phyloP scores from a whole-genome alignment of 2,888 invertebrate species.

The Aporophyla lueneburgensis region DNA sequence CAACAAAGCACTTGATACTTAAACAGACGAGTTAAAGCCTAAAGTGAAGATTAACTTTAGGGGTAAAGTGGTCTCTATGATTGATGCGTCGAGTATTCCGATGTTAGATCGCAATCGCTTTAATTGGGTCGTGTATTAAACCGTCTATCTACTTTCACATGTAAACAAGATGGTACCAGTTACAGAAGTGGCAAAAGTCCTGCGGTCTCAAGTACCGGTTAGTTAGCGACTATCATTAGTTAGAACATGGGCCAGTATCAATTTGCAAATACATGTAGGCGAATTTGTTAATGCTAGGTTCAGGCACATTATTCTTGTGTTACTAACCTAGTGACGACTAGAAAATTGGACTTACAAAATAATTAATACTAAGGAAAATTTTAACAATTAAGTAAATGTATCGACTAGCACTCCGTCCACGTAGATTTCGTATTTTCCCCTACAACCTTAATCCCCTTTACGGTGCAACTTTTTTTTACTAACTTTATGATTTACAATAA shows the following conservation, averaged over 20 bases:
- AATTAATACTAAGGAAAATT: background rate
- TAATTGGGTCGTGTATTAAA: conserved; percentile 58
- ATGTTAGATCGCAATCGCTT: conserved; percentile 59
- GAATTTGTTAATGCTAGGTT: conserved; percentile 46
- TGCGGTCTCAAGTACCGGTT: conserved; percentile 58
- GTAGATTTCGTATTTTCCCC: too few relatives aligned
- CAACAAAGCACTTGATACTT: conserved; percentile 25
- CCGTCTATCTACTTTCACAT: conserved; percentile 62
- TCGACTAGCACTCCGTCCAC: too few relatives aligned
- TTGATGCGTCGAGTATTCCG: conserved; percentile 52
- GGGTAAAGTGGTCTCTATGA: conserved; percentile 51
- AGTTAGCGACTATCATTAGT: conserved; percentile 52
- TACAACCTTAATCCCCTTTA: too few relatives aligned
- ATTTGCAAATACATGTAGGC: conserved; percentile 43
- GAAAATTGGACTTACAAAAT: background rate
- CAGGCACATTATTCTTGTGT: conserved; percentile 24
- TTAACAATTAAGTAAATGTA: background rate
- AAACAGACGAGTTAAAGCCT: conserved; percentile 28
- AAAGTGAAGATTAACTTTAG: conserved; percentile 49
- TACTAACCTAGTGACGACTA: conserved; percentile 22
- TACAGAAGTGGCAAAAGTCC: conserved; percentile 51
- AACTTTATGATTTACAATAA: too few relatives aligned
- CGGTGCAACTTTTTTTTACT: too few relatives aligned
- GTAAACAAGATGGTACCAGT: conserved; percentile 45
- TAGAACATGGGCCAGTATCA: conserved; percentile 48